Evolutionary conservation across 2,797 vertebrate species (phyloP).

Genomic region (Salmo trutta): DNA sequence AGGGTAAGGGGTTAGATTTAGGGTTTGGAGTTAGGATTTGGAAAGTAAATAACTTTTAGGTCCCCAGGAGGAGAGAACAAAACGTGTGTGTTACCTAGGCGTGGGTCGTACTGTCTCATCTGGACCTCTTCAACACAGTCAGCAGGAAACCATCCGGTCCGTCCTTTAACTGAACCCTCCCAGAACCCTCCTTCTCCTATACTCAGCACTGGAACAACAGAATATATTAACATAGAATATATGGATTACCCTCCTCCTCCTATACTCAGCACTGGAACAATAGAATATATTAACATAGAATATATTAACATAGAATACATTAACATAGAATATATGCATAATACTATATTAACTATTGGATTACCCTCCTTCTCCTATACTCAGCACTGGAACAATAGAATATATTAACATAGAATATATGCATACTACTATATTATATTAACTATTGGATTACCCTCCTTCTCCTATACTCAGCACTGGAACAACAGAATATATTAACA

Average conservation of each 20-base stretch:
- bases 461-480: too few relatives aligned
- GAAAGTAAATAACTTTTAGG: too few relatives aligned
- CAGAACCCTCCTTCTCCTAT: conserved; percentile 97
- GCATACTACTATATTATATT: too few relatives aligned
- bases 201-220: conserved; percentile 80
- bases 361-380: conserved; percentile 88
- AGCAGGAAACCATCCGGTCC: conserved; percentile 97
- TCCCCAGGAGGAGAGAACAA: too few relatives aligned
- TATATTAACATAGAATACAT: too few relatives aligned
- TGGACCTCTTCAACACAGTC: conserved; percentile 98
- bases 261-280: too few relatives aligned
- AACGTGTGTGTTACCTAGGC: conserved; percentile 80
- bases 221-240: not conserved
- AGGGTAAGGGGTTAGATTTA: too few relatives aligned
- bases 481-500: not conserved
- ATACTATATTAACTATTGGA: too few relatives aligned
- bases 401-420: not conserved
- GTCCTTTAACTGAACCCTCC: conserved; percentile 94
- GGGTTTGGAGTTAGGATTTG: not conserved
- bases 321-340: too few relatives aligned
- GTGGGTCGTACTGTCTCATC: conserved; percentile 92
- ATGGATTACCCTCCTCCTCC: too few relatives aligned
- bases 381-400: conserved; percentile 78
- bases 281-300: too few relatives aligned
- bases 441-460: too few relatives aligned